Evolutionary conservation across 2,888 invertebrate genomes (phyloP), one percentile per base, ranked within the genome.

Genomic region (Thereva unica): DNA sequence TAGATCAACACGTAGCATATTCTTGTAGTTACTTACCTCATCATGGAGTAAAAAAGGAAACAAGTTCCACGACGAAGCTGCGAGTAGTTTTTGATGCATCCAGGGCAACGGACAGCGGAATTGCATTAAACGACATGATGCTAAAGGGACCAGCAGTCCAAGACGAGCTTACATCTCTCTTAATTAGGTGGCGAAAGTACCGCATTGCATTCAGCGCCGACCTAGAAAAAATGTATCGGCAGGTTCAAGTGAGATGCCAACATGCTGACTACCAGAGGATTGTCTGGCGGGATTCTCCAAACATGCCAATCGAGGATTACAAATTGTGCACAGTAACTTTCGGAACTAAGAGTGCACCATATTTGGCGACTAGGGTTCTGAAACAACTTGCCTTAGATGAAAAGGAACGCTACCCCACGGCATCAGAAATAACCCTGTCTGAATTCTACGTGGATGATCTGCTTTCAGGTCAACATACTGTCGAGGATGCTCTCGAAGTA

Each of bases 371-470:
- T 3, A 34, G 38, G 3, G 47, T 67, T 0, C 6, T 57, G 4
- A 8, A 37, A 35, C 42, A 44, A 10, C 8, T 57, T n/a, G 42
- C 44, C 5, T 4, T n/a, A 8, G 56, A 57, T 9, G 9, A 57
- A 4, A 42, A 57, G 37, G 34, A 41, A 1, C 23, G 34, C 3
- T 45, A 49, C 23, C 71, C 71, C 1, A 1, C 67, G n/a, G 72
- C 70, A 1, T 40, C 66, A 2, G 38, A 59, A 34, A 40, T 45
- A 35, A 3, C 3, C n/a, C n/a, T 42, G n/a, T 40, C 45, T 9
- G 41, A 47, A 38, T 66, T 52, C 42, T 68, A 66, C 41, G 47
- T 68, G 8, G 68, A 68, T 50, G 66, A 68, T 50, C n/a, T 59
- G 1, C 2, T 59, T 2, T 42, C 37, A 8, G 64, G 65, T 0